Percentiles rank a stretch among this genome's conserved stretches.
Evolutionary conservation across 2,888 invertebrate genomes (phyloP).

Genomic region (Iphiclides podalirius): DNA sequence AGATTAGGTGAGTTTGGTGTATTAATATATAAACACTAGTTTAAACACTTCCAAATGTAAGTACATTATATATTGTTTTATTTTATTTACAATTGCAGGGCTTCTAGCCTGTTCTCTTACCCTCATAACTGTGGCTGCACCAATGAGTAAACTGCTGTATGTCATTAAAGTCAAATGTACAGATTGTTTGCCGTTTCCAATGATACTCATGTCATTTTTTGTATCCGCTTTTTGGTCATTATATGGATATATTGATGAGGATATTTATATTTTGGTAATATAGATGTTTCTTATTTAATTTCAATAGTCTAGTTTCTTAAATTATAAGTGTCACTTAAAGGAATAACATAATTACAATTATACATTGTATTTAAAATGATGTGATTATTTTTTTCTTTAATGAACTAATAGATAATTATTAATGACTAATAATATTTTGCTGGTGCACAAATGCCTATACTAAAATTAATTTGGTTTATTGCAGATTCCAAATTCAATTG

Average conservation of each 20-base stretch:
- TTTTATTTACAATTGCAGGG: conserved; percentile 57
- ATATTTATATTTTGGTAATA: conserved; percentile 88
- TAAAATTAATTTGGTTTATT: too few relatives aligned
- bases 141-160: conserved; percentile 88
- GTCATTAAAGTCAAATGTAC: conserved; percentile 90
- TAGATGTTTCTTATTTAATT: too few relatives aligned
- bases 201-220: conserved; percentile 90
- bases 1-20: conserved; percentile 80
- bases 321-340: too few relatives aligned
- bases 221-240: conserved; percentile 91
- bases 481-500: conserved; percentile 90
- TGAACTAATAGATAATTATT: too few relatives aligned
- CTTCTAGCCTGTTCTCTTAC: conserved; percentile 86
- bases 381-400: conserved; percentile 2
- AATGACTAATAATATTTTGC: too few relatives aligned
- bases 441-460: too few relatives aligned
- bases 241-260: conserved; percentile 89
- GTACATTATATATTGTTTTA: background rate
- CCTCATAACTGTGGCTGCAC: conserved; percentile 90
- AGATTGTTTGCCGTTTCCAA: conserved; percentile 92
- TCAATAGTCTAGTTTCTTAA: too few relatives aligned
- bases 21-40: background rate
- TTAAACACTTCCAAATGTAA: background rate
- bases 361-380: too few relatives aligned
- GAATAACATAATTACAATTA: too few relatives aligned